Evolutionary conservation across 2,113 vertebrate species (phyloP), one percentile per base, ranked within the genome.

Genomic region (Sinosuthora webbiana): DNA sequence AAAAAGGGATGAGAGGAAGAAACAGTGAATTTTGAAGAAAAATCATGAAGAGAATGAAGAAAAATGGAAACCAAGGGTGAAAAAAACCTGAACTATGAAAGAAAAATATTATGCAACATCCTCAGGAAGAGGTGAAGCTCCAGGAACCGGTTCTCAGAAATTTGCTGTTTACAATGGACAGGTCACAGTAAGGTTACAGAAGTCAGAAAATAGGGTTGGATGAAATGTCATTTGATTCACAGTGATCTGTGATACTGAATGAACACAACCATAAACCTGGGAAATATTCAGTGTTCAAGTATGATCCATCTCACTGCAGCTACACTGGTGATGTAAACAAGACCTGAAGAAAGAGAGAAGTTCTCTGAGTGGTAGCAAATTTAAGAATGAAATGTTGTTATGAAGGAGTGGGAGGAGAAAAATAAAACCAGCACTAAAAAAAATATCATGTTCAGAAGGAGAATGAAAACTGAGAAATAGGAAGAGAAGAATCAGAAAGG

Each of bases 311-410:
- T 6, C 57, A 55, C 25, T 84, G 83, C 23, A 75, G 80, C 88
- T 84, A 82, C 49, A 20, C 56, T 73, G 53, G 31, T 87, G 83
- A 49, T 78, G 80, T 92, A 94, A 96, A 94, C 81, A 96, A 85
- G 81, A 94, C 25, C 77, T 76, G 57, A 94, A 87, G 82, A 93
- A 86, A 92, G 50, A 82, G 52, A 63, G 59, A 56, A 33, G 16
- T 69, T 87, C 65, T 60, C 83, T 81, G 89, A 95, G 89, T 2
- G 6, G 82, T 45, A 82, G 81, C 35, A 85, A 77, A 92, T 96
- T 94, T 96, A 96, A 95, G 96, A 96, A 95, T 96, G 95, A 96
- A 95, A 93, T 74, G 78, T 60, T 95, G 86, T 89, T 95, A 94
- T 67, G 89, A 94, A 96, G 89, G 63, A 85, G 94, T 96, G 93